A percentile compares a stretch with the other conserved stretches of the same genome.
Conservation (phyloP, 2,888 invertebrate genomes). For the Nemoura dubitans region DNA sequence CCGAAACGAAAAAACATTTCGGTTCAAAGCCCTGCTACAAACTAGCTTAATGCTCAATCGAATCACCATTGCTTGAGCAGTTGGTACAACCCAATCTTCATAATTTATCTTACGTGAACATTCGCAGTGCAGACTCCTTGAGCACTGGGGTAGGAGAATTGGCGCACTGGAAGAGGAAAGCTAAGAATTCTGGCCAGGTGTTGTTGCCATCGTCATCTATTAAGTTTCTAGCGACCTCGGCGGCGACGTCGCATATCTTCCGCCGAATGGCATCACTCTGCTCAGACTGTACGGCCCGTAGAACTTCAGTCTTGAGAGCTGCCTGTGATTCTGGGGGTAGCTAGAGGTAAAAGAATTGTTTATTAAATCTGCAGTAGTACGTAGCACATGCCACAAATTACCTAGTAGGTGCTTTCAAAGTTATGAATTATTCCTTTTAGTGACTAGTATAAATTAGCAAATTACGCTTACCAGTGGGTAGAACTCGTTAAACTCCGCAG, state of each 20-base stretch:
- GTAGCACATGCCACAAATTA: too few relatives aligned
- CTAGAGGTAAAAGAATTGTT: slow-evolving; percentile 56
- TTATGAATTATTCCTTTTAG: too few relatives aligned
- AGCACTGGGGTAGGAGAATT: slow-evolving; percentile 82
- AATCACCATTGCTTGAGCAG: too few relatives aligned
- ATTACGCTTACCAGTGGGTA: slow-evolving; percentile 75
- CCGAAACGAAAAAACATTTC: too few relatives aligned
- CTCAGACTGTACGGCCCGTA: slow-evolving; percentile 85
- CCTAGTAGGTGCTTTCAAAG: too few relatives aligned
- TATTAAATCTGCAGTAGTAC: background rate
- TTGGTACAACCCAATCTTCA: too few relatives aligned
- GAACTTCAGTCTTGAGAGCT: slow-evolving; percentile 86
- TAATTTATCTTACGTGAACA: slow-evolving; percentile 82
- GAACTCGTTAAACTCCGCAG: slow-evolving; percentile 90
- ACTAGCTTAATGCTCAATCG: too few relatives aligned
- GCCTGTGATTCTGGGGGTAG: slow-evolving; percentile 83
- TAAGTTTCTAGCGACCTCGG: slow-evolving; percentile 94
- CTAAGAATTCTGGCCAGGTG: slow-evolving; percentile 95
- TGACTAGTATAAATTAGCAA: too few relatives aligned
- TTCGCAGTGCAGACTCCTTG: slow-evolving; percentile 92
- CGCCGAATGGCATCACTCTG: slow-evolving; percentile 81
- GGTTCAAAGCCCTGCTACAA: too few relatives aligned
- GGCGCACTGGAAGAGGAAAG: slow-evolving; percentile 94
- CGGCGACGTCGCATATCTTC: slow-evolving; percentile 94
- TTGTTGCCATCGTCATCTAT: slow-evolving; percentile 96